phyloP scores from a whole-genome alignment of 2,888 invertebrate genomes.

The Linnaemya vulpina region DNA sequence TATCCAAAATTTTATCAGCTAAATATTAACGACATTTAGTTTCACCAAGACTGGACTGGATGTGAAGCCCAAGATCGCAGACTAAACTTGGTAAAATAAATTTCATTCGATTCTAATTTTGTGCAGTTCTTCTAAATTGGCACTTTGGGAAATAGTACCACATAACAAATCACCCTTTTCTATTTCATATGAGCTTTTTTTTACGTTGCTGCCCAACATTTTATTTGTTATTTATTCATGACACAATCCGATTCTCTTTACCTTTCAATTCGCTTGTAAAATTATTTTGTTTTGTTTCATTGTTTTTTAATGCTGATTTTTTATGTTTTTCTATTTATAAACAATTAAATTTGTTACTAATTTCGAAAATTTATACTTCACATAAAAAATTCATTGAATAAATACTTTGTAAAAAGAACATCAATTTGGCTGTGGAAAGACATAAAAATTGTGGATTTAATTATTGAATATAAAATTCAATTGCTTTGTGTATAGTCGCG shows the following conservation, averaged over 20 bases:
- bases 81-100: too few species aligned
- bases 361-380: not conserved
- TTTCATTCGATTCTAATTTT: too few species aligned
- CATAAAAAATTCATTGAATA: not conserved
- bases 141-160: not conserved
- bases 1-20: too few species aligned
- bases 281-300: too few species aligned
- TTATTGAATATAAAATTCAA: not conserved
- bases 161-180: not conserved
- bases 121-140: not conserved
- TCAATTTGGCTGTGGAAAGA: not conserved
- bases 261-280: not conserved
- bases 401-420: not conserved
- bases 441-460: not conserved
- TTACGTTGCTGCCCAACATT: not conserved
- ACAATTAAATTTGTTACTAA: conserved; percentile 28
- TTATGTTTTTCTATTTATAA: conserved; percentile 13
- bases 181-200: not conserved
- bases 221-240: conserved; percentile 38
- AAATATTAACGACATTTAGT: too few species aligned
- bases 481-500: not conserved
- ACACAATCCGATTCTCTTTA: conserved; percentile 22
- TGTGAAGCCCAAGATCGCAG: too few species aligned
- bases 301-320: not conserved
- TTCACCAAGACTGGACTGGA: too few species aligned